A percentile compares a stretch with the other conserved stretches of the same genome.
phyloP scores from a whole-genome alignment of 2,888 invertebrate genomes.

The Dasypolia templi region DNA sequence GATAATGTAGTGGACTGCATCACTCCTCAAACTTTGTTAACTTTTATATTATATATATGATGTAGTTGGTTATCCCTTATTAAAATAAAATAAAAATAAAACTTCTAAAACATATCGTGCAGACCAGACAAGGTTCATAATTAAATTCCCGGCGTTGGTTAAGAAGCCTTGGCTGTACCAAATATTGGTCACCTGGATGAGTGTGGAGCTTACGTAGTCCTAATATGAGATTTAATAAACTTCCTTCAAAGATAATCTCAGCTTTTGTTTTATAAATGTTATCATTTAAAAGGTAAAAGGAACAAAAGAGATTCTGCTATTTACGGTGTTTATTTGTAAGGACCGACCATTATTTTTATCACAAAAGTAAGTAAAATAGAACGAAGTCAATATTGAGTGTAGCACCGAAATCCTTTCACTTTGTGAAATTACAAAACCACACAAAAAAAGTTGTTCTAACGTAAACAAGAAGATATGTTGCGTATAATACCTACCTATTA shows the following conservation, averaged over 20 bases:
- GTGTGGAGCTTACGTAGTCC: neutral
- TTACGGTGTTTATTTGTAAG: neutral
- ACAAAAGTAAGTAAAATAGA: neutral
- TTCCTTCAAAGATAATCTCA: conserved; percentile 1
- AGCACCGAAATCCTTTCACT: neutral
- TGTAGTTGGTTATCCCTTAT: too few species aligned
- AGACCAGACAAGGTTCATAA: neutral
- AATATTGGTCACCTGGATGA: neutral
- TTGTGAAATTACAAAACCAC: neutral
- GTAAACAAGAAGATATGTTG: conserved; percentile 4
- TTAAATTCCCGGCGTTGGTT: neutral
- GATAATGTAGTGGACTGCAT: too few species aligned
- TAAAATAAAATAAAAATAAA: too few species aligned
- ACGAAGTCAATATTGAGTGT: neutral
- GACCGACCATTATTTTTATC: neutral
- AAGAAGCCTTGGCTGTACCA: neutral
- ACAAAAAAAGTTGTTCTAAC: neutral
- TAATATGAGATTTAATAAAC: neutral
- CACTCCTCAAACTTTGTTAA: too few species aligned
- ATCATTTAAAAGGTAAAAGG: conserved; percentile 10
- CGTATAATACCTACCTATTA: neutral
- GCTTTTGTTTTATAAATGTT: conserved; percentile 3
- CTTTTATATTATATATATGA: too few species aligned
- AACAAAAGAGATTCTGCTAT: conserved; percentile 1
- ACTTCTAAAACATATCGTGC: neutral